Percentiles rank a stretch among this genome's conserved stretches.
Conservation (phyloP, 2,113 vertebrate genomes). For the Merops nubicus region DNA sequence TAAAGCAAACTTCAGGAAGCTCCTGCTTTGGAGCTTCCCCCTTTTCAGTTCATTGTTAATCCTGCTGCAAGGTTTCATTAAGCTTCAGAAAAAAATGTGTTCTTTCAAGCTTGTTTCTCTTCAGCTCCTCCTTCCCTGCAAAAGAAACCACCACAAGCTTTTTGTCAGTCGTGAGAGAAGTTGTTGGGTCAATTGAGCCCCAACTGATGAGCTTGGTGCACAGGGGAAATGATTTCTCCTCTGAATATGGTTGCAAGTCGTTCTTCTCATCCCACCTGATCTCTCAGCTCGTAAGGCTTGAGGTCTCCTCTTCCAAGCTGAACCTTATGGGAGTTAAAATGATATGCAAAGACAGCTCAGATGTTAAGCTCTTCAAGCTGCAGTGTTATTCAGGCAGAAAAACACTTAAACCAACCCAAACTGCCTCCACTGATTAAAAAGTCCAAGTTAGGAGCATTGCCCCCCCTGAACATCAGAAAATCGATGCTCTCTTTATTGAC, state of each 20-base stretch:
- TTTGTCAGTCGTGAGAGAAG: background rate
- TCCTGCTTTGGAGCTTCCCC: background rate
- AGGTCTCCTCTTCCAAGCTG: background rate
- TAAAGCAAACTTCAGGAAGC: background rate
- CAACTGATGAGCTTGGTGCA: background rate
- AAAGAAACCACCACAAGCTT: background rate
- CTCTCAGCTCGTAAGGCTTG: background rate
- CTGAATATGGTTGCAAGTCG: background rate
- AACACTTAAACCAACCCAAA: background rate
- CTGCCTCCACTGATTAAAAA: background rate
- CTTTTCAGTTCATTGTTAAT: background rate
- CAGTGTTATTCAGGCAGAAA: background rate
- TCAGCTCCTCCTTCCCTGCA: background rate
- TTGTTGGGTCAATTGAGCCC: background rate
- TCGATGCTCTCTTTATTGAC: background rate
- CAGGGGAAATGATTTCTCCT: slow-evolving; percentile 20
- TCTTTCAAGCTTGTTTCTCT: background rate
- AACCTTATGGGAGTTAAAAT: background rate
- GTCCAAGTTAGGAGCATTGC: background rate
- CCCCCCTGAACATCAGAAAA: background rate
- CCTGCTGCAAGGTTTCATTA: background rate
- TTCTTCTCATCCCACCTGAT: background rate
- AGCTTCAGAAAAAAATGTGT: background rate
- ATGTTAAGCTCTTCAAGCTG: background rate
- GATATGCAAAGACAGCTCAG: background rate